Conservation (phyloP, 2,888 invertebrate genomes). For the Sussaba pulchella region DNA sequence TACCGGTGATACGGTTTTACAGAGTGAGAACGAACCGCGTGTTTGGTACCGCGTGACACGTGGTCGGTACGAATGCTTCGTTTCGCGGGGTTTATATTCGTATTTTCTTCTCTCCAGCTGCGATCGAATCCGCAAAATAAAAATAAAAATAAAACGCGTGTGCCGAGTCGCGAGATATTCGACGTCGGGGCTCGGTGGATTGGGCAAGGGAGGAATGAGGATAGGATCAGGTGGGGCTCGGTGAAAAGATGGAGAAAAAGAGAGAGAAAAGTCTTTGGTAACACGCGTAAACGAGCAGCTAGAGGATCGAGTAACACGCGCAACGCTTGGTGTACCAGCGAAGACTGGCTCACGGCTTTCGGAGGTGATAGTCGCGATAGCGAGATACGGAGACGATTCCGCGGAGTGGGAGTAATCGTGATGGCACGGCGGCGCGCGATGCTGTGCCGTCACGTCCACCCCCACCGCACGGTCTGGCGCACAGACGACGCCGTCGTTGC, state of each 20-base stretch:
- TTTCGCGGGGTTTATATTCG: too few relatives aligned
- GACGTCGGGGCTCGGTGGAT: too few relatives aligned
- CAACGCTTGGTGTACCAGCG: conserved; percentile 77
- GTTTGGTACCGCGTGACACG: too few relatives aligned
- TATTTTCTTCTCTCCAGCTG: too few relatives aligned
- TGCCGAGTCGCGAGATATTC: too few relatives aligned
- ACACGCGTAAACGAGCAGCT: conserved; percentile 61
- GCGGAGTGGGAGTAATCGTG: conserved; percentile 3
- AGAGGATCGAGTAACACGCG: conserved; percentile 72
- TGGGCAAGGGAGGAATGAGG: too few relatives aligned
- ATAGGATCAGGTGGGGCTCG: too few relatives aligned
- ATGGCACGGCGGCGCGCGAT: conserved; percentile 39
- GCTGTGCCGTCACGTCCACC: conserved; percentile 8
- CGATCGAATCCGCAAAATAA: too few relatives aligned
- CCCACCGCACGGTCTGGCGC: not conserved
- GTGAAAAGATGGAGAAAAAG: conserved; percentile 16
- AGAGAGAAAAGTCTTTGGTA: conserved; percentile 43
- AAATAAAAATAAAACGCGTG: too few relatives aligned
- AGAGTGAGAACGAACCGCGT: too few relatives aligned
- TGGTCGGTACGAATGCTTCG: too few relatives aligned
- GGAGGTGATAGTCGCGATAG: conserved; percentile 46
- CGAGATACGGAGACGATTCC: conserved; percentile 32
- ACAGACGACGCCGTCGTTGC: not conserved
- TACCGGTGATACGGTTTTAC: too few relatives aligned
- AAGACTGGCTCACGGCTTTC: conserved; percentile 74